Percentiles rank a stretch among this genome's conserved stretches.
Evolutionary conservation across 2,797 vertebrate species (phyloP).

Genomic region (Crenichthys baileyi): DNA sequence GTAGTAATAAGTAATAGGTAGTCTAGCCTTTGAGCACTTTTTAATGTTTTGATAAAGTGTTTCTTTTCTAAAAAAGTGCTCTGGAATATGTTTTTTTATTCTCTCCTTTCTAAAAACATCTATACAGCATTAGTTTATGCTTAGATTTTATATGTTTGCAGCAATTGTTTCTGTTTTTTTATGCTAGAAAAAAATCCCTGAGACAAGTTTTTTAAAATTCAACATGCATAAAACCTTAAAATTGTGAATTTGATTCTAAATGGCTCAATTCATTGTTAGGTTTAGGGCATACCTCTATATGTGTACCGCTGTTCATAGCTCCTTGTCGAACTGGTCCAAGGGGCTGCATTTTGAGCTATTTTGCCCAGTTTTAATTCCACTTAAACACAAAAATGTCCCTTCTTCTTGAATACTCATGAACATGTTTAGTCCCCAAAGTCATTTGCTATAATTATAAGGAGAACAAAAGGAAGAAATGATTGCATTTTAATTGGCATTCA

Average conservation of each 20-base stretch:
- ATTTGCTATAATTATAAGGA: too few relatives aligned
- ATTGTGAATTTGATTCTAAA: neutral
- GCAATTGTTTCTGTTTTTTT: too few relatives aligned
- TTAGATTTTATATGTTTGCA: neutral
- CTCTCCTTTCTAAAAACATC: neutral
- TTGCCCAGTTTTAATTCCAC: too few relatives aligned
- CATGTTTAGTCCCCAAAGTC: too few relatives aligned
- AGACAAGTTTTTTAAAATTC: neutral
- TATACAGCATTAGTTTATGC: neutral
- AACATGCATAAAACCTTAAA: neutral
- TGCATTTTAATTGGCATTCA: too few relatives aligned
- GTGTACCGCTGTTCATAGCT: too few relatives aligned
- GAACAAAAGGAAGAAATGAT: neutral
- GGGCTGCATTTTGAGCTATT: too few relatives aligned
- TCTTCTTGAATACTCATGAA: too few relatives aligned
- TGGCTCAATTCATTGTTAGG: neutral
- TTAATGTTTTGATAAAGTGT: neutral
- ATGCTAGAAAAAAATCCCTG: too few relatives aligned
- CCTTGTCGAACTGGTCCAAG: too few relatives aligned
- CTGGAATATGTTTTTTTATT: neutral
- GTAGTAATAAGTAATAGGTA: neutral
- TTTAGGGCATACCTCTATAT: too few relatives aligned
- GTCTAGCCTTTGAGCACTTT: neutral
- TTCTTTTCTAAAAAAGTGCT: neutral
- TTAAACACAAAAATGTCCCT: too few relatives aligned